Conservation (phyloP, 2,113 vertebrate genomes). For the Tenrec ecaudatus region DNA sequence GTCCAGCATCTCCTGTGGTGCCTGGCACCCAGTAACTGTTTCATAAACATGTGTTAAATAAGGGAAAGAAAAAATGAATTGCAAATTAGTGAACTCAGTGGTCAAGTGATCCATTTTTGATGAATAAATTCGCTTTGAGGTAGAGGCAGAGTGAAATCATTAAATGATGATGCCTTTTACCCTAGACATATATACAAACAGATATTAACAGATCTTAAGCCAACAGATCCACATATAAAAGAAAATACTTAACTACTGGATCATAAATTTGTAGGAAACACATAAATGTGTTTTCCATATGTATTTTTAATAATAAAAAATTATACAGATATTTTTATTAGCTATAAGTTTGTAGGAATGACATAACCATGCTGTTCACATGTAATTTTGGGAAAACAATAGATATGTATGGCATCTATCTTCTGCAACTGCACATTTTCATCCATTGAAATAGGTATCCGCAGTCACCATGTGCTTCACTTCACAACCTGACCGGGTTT, state of each 20-base stretch:
- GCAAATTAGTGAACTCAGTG: neutral
- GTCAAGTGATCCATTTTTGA: neutral
- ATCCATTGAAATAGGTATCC: neutral
- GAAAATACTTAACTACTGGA: constrained; percentile 7
- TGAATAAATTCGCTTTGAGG: constrained; percentile 15
- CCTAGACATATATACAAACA: neutral
- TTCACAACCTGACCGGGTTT: neutral
- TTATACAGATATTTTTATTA: too few species aligned
- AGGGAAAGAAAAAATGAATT: constrained; percentile 25
- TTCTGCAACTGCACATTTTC: neutral
- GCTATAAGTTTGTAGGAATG: too few species aligned
- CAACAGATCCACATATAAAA: neutral
- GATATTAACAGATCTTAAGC: neutral
- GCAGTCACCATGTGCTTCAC: neutral
- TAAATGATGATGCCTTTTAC: neutral
- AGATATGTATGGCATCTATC: too few species aligned
- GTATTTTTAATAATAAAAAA: too few species aligned
- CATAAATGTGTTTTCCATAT: constrained; percentile 1
- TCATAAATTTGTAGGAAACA: neutral
- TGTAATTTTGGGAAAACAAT: neutral
- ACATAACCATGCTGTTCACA: too few species aligned
- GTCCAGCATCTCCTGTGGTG: neutral
- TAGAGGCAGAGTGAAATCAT: neutral
- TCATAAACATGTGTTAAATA: neutral
- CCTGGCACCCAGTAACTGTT: neutral